These are phyloP conservation scores for Clepsis dumicolana DNA, from an alignment of 2,888 invertebrate species.

Conservation along the genomic window DNA sequence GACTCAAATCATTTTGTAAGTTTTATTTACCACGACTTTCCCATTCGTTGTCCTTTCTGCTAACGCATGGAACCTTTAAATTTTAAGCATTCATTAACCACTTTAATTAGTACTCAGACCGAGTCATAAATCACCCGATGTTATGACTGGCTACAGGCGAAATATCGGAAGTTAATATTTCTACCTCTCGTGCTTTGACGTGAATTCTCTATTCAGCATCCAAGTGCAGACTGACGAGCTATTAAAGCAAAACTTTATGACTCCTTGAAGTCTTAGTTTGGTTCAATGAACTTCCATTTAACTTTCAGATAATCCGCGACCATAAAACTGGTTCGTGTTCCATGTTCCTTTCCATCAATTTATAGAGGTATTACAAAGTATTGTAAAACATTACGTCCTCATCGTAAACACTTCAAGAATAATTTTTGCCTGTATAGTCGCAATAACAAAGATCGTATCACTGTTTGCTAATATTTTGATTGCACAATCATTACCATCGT, in stretches of 20 bases:
- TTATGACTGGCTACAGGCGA: constrained; percentile 5
- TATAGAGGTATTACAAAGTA: neutral
- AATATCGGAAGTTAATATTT: constrained; percentile 10
- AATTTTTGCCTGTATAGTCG: neutral
- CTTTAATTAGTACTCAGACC: constrained; percentile 1
- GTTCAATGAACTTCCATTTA: neutral
- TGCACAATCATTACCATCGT: constrained; percentile 63
- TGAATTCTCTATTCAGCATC: neutral
- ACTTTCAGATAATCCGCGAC: neutral
- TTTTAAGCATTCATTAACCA: neutral
- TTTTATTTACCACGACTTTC: neutral
- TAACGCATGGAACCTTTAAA: neutral
- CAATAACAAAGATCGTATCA: constrained; percentile 26
- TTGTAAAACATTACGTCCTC: neutral
- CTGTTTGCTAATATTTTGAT: constrained; percentile 64
- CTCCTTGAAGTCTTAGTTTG: neutral
- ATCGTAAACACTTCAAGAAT: constrained; percentile 7
- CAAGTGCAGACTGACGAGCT: neutral
- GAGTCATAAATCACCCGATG: neutral
- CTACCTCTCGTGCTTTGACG: neutral
- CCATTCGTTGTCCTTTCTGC: neutral
- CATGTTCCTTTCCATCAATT: neutral
- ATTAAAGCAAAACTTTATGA: neutral
- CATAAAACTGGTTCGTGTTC: neutral
- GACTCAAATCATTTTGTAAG: neutral